Evolutionary conservation across 2,113 vertebrate genomes (phyloP), one percentile per base, ranked within the genome.

Genomic region (Callospermophilus lateralis): DNA sequence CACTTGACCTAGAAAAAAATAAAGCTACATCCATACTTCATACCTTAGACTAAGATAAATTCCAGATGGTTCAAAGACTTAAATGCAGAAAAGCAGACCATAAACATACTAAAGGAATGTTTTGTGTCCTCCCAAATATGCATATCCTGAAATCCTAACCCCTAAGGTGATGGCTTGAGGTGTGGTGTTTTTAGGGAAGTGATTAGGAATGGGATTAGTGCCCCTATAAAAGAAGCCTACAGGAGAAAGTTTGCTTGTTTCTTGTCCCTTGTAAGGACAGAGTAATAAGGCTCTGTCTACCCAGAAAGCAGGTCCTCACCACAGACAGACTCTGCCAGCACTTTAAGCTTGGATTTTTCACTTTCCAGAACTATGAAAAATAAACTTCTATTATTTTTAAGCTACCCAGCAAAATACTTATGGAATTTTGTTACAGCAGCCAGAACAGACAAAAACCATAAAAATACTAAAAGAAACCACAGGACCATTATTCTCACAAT

Each of bases 41-140:
- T 93, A 86, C 80, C 48, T 95, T 87, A 89, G 51, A 89, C 61
- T 94, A 93, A 97, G 97, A 96, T 96, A 97, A 94, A 96, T 95
- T 96, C 95, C 95, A 97, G 87, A 97, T 96, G 93, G 92, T 94
- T 95, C 79, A 94, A 97, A 96, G 65, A 92, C 76, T 95, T 95
- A 92, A 96, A 95, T 90, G n/a, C 58, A 97, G 58, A 97, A 97
- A 92, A 93, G 37, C 63, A 81, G 51, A 86, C 32, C 74, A 67
- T 93, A 93, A 96, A 96, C 93, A 80, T 80, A 85, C 76, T 70
- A 78, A 89, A 70, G 53, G 77, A 92, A 95, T 85, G 61, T 26
- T 45, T 53, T 28, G 58, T 76, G 53, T 42, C 39, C 61, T 58
- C 22, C 37, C 28, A 58, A 72, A 89, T 83, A 89, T 84, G n/a